Base-by-base conservation (phyloP, 2,797 vertebrate species). In the Hozukius guyotensis region DNA sequence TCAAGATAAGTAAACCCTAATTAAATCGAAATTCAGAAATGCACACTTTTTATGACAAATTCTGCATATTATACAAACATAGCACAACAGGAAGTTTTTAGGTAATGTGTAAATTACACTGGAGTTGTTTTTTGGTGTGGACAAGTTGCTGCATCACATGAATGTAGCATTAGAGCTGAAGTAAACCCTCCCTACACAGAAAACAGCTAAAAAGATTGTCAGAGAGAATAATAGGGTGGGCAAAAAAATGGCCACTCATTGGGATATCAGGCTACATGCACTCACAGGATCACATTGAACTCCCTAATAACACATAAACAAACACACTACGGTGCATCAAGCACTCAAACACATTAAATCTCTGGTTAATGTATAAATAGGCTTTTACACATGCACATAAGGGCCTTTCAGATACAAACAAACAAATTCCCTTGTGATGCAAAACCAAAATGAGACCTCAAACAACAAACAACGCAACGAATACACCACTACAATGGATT, bases 261-360 rank as follows among this genome's bases (percentile, higher is more conserved):
- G 12, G 57, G 72, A 38, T 53, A 73, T 78, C 55, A 31, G 73
- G 42, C 78, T 78, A 27, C 78, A 80, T 42, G 67, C 65, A 69
- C 60, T 74, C 62, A 73, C 72, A 62, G 46, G 66, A 72, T 25
- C 71, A 55, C 32, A 65, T 82, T 80, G 42, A 67, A 67, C 73
- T 67, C 27, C 38, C 22, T 55, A 36, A 57, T 38, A 61, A 59
- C 56, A 29, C 56, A 22, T 22, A 65, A 24, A 72, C 57, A 57
- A 24, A 72, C 57, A 57, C 25, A 31, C 62, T 3, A 34, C 5
- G 10, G 55, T 20, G 52, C 72, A 53, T 53, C 56, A 6, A 3
- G 77, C 70, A 62, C 65, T 63, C 59, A 71, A 75, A 75, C 24
- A 5, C 38, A 85, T 80, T 72, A 74, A 65, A 80, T 60, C 71